phyloP scores from a whole-genome alignment of 2,113 vertebrate genomes.

The Symphodus melops region DNA sequence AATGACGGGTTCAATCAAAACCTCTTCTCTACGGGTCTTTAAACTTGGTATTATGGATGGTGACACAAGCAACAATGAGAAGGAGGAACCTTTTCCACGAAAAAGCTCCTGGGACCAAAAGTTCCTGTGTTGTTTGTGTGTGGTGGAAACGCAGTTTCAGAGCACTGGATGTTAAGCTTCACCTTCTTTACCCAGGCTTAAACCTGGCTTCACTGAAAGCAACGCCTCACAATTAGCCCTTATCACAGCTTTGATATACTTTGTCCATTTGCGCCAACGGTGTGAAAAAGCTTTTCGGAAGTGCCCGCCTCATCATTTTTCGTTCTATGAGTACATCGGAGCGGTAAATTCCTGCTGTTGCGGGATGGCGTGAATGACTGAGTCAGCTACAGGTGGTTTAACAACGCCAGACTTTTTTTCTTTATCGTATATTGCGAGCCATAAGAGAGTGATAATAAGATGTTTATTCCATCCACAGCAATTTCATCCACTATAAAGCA shows the following conservation, averaged over 20 bases:
- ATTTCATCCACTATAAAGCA: conserved; percentile 15
- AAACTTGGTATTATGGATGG: no score
- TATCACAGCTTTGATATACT: conserved; percentile 13
- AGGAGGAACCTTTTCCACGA: no score
- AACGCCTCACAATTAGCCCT: conserved; percentile 35
- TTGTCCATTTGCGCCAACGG: conserved; percentile 31
- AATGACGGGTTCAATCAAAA: no score
- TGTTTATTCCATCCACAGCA: conserved; percentile 15
- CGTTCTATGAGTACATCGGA: conserved; percentile 9
- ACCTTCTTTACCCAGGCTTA: not conserved
- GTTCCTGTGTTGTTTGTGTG: not conserved
- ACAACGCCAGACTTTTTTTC: conserved; percentile 23
- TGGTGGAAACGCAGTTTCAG: not conserved
- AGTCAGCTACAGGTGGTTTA: conserved; percentile 64
- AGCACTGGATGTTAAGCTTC: conserved; percentile 3
- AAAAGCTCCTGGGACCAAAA: no score
- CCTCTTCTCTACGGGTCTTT: no score
- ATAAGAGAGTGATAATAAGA: conserved; percentile 8
- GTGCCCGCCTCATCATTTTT: conserved; percentile 23
- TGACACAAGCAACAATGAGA: no score
- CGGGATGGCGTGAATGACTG: conserved; percentile 19
- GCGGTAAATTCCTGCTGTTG: conserved; percentile 24
- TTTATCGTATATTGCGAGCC: not conserved
- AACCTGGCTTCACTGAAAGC: conserved; percentile 19
- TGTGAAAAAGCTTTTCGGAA: conserved; percentile 31